Conservation (phyloP, 30 jellyfish, hydroid and myxozoan species). For the Chrysaora quinquecirrha region DNA sequence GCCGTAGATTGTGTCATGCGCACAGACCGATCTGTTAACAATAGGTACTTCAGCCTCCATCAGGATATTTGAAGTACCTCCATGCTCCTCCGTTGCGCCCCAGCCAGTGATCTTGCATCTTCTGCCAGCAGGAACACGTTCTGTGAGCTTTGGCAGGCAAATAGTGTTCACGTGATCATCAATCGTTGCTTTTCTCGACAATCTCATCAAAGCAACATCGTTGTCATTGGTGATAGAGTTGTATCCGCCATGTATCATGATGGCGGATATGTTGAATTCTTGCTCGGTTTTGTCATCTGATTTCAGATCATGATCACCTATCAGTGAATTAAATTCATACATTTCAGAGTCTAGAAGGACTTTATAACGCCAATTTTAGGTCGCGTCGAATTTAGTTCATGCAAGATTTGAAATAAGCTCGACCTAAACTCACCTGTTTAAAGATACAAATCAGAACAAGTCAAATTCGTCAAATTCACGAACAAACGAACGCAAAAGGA, state of each 20-base stretch:
- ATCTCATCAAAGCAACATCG: conserved; percentile 81
- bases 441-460: too few species aligned
- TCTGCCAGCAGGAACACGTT: conserved; percentile 62
- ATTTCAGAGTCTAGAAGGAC: too few species aligned
- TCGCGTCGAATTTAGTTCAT: too few species aligned
- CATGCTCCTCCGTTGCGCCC: conserved; percentile 82
- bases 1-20: conserved; percentile 70
- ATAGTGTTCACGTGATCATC: conserved; percentile 81
- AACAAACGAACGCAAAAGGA: too few species aligned
- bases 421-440: too few species aligned
- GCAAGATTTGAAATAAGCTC: too few species aligned
- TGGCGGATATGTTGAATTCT: conserved; percentile 44
- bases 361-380: too few species aligned
- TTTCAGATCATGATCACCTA: conserved; percentile 69
- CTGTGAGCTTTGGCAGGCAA: conserved; percentile 74
- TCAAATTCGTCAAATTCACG: too few species aligned
- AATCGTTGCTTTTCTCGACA: conserved; percentile 66
- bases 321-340: not conserved
- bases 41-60: conserved; percentile 89
- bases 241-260: conserved; percentile 68
- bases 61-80: conserved; percentile 62
- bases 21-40: conserved; percentile 59
- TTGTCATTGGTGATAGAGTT: conserved; percentile 75
- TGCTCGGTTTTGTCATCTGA: conserved; percentile 68
- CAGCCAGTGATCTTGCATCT: conserved; percentile 90